Base-by-base conservation (phyloP, 2,113 vertebrate genomes). In the Cnemophilus loriae region DNA sequence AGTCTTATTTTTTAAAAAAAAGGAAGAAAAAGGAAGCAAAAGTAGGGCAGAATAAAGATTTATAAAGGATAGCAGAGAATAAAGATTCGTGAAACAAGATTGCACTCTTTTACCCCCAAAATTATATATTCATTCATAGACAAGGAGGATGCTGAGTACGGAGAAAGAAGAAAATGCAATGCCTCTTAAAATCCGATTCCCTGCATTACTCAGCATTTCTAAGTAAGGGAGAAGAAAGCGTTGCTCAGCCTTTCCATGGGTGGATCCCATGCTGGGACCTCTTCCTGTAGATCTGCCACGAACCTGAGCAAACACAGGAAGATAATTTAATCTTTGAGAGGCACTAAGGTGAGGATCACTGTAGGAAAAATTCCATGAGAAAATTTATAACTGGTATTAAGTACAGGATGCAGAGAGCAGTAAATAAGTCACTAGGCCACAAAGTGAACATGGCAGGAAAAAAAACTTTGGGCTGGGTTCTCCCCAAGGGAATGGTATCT, bases 91-190 rank as follows among this genome's bases (percentile, higher is more conserved):
- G 33, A 76, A 92, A 89, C 9, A 47, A 89, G 59, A 89, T 53
- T 91, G 78, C 50, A 64, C 33, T 74, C 64, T n/a, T 93, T 95
- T 86, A 63, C 59, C 42, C 41, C 44, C 33, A 5, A 90, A 78
- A 74, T 78, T 91, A 91, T 78, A 35, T 65, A 83, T 87, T 73
- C 41, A 76, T 84, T 96, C 79, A 53, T 57, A 84, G 59, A 39
- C 50, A 78, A 85, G 46, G 64, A 86, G 27, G 49, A 88, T 71
- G 56, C 56, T 49, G 85, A 80, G 68, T 52, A 47, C 37, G 70
- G 59, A 84, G 47, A 93, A 80, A 71, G 42, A 33, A 94, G 83
- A 81, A 90, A 77, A 89, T 80, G 28, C 28, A 53, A 21, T 63
- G 53, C 49, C 30, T 67, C 42, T 86, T 81, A 76, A 94, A 91